Evolutionary conservation across 2,113 vertebrate species (phyloP).

Genomic region (Willisornis vidua): DNA sequence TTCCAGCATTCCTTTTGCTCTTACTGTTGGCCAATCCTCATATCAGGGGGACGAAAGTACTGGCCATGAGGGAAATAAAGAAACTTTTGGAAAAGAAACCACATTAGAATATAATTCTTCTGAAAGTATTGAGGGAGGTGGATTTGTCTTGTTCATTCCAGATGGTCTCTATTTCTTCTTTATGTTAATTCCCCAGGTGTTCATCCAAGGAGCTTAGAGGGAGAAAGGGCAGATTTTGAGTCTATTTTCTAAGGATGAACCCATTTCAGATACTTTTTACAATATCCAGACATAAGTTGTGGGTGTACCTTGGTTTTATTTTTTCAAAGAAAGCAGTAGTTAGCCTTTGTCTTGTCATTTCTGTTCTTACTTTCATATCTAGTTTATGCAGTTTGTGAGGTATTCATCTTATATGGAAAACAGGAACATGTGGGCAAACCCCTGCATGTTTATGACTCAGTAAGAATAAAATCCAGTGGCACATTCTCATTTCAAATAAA

Average conservation of each 20-base stretch:
- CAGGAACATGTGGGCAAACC: neutral
- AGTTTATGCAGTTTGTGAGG: neutral
- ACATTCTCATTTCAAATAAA: neutral
- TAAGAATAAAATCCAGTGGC: neutral
- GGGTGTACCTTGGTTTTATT: neutral
- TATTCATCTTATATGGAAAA: neutral
- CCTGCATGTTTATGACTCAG: neutral
- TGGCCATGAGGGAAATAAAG: neutral
- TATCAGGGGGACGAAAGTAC: neutral
- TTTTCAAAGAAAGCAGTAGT: neutral
- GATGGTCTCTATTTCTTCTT: neutral
- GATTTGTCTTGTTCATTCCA: neutral
- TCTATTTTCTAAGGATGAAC: neutral
- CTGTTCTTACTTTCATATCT: neutral
- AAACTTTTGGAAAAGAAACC: neutral
- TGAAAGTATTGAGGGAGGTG: neutral
- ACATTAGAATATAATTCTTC: neutral
- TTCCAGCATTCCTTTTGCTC: neutral
- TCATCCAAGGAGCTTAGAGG: neutral
- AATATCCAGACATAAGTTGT: neutral
- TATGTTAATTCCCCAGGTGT: neutral
- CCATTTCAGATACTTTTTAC: neutral
- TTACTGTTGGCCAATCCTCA: neutral
- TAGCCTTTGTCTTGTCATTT: neutral
- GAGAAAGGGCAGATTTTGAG: neutral